A percentile compares a stretch with the other conserved stretches of the same genome.
phyloP scores from a whole-genome alignment of 2,888 invertebrate species.

The Cephus runcator region DNA sequence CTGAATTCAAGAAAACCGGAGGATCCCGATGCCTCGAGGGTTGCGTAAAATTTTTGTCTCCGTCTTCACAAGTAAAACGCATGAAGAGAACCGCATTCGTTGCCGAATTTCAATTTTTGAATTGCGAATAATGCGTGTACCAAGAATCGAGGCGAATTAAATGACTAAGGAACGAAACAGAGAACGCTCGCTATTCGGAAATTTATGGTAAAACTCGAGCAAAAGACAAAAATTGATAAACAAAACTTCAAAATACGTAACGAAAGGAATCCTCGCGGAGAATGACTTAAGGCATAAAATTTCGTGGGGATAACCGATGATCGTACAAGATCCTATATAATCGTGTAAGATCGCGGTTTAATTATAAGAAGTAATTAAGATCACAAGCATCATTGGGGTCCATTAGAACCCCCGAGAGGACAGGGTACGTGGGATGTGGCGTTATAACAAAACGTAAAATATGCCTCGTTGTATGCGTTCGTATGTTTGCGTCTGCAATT shows the following conservation, averaged over 20 bases:
- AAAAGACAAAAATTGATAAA: constrained; percentile 11
- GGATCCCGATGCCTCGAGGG: constrained; percentile 28
- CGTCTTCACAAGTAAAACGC: constrained; percentile 23
- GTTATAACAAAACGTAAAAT: constrained; percentile 43
- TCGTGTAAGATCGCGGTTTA: neutral
- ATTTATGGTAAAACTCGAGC: neutral
- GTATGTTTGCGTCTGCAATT: constrained; percentile 29
- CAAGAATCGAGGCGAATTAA: neutral
- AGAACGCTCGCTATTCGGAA: neutral
- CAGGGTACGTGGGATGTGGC: neutral
- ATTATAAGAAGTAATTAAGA: constrained; percentile 57
- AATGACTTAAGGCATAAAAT: constrained; percentile 55
- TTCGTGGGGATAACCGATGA: constrained; percentile 25
- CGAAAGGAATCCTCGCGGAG: neutral
- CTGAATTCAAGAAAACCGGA: constrained; percentile 56
- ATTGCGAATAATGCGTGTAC: too few species aligned
- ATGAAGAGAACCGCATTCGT: constrained; percentile 18
- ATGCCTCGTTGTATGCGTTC: constrained; percentile 41
- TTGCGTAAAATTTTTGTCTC: constrained; percentile 8
- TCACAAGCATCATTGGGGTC: constrained; percentile 61
- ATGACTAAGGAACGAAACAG: neutral
- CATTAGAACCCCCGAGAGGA: constrained; percentile 47
- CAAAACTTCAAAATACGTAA: neutral
- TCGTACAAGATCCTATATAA: neutral
- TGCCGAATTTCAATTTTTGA: neutral